Conservation (phyloP, 2,888 invertebrate genomes). For the Cabera pusaria region DNA sequence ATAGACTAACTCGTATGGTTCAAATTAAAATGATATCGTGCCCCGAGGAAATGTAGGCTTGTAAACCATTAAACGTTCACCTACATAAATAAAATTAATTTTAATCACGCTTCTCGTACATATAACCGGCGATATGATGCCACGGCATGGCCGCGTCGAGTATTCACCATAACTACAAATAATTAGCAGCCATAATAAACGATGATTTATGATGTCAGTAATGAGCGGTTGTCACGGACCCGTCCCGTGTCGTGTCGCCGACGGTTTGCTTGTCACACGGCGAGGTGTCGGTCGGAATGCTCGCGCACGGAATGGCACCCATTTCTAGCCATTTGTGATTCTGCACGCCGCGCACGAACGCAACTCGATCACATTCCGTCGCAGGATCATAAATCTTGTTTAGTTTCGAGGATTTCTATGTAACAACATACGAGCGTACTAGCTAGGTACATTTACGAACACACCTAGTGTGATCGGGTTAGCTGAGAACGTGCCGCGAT, state of each 20-base stretch:
- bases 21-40: too few relatives aligned
- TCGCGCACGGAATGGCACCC: background rate
- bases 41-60: too few relatives aligned
- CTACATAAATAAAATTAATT: too few relatives aligned
- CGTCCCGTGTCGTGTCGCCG: conserved; percentile 18
- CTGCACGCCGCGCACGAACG: conserved; percentile 9
- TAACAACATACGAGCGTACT: conserved; percentile 1
- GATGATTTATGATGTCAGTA: conserved; percentile 18
- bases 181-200: conserved; percentile 15
- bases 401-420: conserved; percentile 12
- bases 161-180: conserved; percentile 9
- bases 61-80: too few relatives aligned
- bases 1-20: too few relatives aligned
- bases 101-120: too few relatives aligned
- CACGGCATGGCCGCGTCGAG: too few relatives aligned
- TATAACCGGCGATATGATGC: too few relatives aligned
- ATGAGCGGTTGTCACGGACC: conserved; percentile 17
- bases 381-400: conserved; percentile 16
- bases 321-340: conserved; percentile 8
- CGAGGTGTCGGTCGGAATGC: conserved; percentile 9
- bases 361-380: conserved; percentile 16
- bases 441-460: too few relatives aligned
- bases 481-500: too few relatives aligned
- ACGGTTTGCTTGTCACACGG: conserved; percentile 27
- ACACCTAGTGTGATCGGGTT: too few relatives aligned